Conservation (phyloP, 2,888 invertebrate genomes). For the Willowsia nigromaculata region DNA sequence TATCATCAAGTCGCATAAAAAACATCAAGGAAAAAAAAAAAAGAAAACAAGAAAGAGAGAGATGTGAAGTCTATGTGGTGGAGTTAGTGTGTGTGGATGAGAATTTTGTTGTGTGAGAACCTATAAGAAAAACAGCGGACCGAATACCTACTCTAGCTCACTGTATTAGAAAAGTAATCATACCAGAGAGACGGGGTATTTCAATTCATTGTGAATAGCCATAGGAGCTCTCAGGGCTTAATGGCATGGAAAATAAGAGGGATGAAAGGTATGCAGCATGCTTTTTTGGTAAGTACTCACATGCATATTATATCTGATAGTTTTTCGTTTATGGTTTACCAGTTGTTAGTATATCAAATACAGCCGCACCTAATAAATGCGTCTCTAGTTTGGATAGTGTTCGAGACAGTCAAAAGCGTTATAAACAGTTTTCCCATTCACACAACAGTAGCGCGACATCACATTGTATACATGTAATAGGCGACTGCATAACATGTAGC, state of each 20-base stretch:
- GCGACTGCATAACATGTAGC: not conserved
- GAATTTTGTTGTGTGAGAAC: not conserved
- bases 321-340: not conserved
- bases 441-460: not conserved
- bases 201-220: not conserved
- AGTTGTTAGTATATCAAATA: not conserved
- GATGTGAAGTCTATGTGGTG: not conserved
- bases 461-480: not conserved
- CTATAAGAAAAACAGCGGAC: not conserved
- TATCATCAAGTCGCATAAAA: constrained; percentile 16
- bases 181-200: not conserved
- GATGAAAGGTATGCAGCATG: not conserved
- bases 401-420: not conserved
- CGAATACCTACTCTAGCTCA: not conserved
- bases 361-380: not conserved
- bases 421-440: not conserved
- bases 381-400: not conserved
- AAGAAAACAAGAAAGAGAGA: constrained; percentile 23
- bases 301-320: not conserved
- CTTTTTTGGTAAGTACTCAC: not conserved
- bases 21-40: no score
- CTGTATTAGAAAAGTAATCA: constrained; percentile 6
- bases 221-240: not conserved
- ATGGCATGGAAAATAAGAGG: constrained; percentile 20
- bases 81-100: constrained; percentile 4